Conservation (phyloP, 2,797 vertebrate genomes). For the Phataginus tricuspis region DNA sequence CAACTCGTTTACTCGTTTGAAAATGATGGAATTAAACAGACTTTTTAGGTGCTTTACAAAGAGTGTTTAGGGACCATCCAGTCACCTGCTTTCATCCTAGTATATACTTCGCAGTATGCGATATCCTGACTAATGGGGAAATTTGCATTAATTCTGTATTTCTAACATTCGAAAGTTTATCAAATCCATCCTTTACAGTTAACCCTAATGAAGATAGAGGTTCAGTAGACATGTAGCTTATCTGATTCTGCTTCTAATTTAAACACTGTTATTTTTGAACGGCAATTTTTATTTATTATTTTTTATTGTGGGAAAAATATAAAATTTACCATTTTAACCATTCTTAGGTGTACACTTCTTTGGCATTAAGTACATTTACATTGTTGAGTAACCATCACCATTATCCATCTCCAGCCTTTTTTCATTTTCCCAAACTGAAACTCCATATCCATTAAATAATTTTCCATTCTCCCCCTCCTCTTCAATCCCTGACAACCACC, state of each 20-base stretch:
- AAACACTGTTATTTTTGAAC: not conserved
- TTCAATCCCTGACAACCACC: not conserved
- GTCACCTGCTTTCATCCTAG: not conserved
- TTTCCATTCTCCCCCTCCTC: not conserved
- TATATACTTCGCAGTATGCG: not conserved
- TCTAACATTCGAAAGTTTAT: not conserved
- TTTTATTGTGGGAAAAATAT: not conserved
- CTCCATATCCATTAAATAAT: not conserved
- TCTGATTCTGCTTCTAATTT: constrained; percentile 30
- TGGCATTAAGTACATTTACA: not conserved
- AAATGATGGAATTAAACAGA: not conserved
- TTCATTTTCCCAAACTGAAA: constrained; percentile 3
- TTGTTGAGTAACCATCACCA: not conserved
- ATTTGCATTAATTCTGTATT: not conserved
- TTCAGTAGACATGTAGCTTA: not conserved
- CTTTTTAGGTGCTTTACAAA: constrained; percentile 1
- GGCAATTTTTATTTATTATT: not conserved
- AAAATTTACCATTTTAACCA: not conserved
- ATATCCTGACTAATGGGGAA: not conserved
- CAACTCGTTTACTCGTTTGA: not conserved
- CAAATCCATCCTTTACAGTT: not conserved
- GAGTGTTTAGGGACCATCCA: not conserved
- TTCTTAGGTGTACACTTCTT: not conserved
- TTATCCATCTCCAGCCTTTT: not conserved
- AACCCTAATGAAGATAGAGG: not conserved